Conservation (phyloP, 2,797 vertebrate genomes). For the Amazonetta brasiliensis region DNA sequence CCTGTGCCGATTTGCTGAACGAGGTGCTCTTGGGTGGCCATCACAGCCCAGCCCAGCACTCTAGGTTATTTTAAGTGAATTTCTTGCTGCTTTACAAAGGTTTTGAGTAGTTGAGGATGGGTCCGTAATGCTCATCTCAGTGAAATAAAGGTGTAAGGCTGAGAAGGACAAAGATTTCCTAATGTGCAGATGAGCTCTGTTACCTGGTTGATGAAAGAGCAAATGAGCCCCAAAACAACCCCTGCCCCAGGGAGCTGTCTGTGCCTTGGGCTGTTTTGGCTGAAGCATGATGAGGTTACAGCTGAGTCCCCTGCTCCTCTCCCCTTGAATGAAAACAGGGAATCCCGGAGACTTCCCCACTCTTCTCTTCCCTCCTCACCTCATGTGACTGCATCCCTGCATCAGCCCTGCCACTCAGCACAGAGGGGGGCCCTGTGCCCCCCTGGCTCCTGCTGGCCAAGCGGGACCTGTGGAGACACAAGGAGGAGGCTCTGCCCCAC, state of each 20-base stretch:
- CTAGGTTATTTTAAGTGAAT: background rate
- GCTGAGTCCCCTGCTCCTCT: background rate
- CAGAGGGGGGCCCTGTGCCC: background rate
- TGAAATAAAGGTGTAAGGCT: background rate
- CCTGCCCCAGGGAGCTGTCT: background rate
- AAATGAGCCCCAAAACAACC: background rate
- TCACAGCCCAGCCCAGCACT: background rate
- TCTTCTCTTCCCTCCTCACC: background rate
- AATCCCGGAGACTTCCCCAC: background rate
- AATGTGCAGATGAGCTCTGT: no score
- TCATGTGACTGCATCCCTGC: accelerated
- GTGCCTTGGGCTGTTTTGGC: background rate
- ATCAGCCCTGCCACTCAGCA: background rate
- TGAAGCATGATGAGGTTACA: background rate
- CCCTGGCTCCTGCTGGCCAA: background rate
- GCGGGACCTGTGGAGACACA: background rate
- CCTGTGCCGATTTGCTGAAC: background rate
- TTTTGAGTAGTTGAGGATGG: background rate
- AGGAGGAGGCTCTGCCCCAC: background rate
- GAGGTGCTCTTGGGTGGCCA: background rate
- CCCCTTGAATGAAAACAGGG: background rate
- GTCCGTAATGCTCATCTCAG: background rate
- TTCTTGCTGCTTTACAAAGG: background rate
- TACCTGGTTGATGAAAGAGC: background rate
- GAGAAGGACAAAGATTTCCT: background rate